Base-by-base conservation (phyloP, 2,113 vertebrate genomes). In the Dasypus novemcinctus region DNA sequence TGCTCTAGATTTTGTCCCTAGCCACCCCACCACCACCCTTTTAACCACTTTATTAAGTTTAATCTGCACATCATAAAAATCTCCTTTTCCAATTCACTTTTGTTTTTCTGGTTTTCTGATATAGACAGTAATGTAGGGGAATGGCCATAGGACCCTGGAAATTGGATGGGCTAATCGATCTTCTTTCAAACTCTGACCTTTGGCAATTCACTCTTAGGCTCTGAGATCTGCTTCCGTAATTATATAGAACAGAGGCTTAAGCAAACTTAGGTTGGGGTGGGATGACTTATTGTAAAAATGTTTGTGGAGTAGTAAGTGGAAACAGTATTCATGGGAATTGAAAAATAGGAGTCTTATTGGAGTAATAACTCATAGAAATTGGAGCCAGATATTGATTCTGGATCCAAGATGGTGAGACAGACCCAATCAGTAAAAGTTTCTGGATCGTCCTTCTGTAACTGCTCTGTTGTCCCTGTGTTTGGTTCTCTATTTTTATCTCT, bases 21-120 rank as follows among this genome's bases (percentile, higher is more conserved):
- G 11, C 13, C 27, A 4, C 29, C 14, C 11, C 5, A 7, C 7
- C n/a, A 3, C 18, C 23, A 25, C 25, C 12, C 5, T 7, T 71
- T 89, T 63, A 29, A 57, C 54, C 20, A 57, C 18, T 57, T 57
- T 57, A 20, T 57, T 57, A 68, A 21, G 23, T 87, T 69, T 83
- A 18, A 23, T 29, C 66, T 79, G 4, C 52, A 17, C 33, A 9
- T 3, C 20, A 3, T 82, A 29, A 83, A 54, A 38, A 36, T 85
- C n/a, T 69, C 66, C 46, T 13, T 0, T 31, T 87, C 31, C 46
- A 54, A 1, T 66, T n/a, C n/a, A 49, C 27, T 33, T 43, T 43
- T n/a, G 9, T 69, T 49, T 84, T 84, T 33, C 46, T 74, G 59
- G 18, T 74, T 20, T 46, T 75, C 72, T 75, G 27, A 7, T 29